Evolutionary conservation across 1,140 invertebrate species (phyloP).

Genomic region (Saccostrea glomerata): DNA sequence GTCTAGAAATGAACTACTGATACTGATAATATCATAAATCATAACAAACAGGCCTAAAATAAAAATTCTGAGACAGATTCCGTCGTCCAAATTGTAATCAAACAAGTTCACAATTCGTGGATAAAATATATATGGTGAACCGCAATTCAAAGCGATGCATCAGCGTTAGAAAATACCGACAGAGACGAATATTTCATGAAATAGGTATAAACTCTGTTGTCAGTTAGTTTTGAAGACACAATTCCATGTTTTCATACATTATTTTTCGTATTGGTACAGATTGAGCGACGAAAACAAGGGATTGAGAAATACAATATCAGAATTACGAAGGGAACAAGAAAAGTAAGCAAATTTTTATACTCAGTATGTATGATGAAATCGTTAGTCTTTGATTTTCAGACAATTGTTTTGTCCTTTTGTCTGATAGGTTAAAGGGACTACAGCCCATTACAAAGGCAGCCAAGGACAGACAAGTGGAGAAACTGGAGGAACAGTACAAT

Average conservation of each 20-base stretch:
- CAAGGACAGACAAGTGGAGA: constrained; percentile 46
- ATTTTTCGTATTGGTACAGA: constrained; percentile 8
- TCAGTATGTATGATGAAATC: background rate
- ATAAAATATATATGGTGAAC: no score
- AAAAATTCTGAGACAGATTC: no score
- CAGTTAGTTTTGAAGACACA: background rate
- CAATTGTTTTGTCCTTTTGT: background rate
- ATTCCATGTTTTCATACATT: background rate
- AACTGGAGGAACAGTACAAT: constrained; percentile 45
- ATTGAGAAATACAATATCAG: background rate
- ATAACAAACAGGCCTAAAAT: no score
- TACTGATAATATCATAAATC: no score
- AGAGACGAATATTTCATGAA: no score
- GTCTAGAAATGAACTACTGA: no score
- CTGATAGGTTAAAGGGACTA: constrained; percentile 42
- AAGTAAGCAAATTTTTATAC: background rate
- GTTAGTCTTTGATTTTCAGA: background rate
- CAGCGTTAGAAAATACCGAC: no score
- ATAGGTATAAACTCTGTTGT: background rate
- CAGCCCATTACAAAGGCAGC: constrained; percentile 47
- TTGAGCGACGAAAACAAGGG: constrained; percentile 43
- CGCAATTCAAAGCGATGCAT: no score
- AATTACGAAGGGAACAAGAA: constrained; percentile 45
- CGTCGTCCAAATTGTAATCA: no score
- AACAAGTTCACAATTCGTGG: no score